Base-by-base conservation (phyloP, 35 echinoderm and acorn worm genomes). In the Eucidaris tribuloides region DNA sequence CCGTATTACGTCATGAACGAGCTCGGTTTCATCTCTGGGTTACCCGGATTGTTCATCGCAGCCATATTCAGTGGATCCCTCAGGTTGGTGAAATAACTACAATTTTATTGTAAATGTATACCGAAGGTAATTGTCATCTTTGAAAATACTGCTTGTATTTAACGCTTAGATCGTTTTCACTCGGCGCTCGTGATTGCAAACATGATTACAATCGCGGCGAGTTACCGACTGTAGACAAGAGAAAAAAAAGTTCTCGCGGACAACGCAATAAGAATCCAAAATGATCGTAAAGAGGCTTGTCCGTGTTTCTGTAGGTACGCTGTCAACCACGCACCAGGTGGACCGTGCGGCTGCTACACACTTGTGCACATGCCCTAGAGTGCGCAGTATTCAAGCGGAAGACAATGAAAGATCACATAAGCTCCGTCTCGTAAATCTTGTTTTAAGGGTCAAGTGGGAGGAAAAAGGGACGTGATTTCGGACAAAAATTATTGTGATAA, bases 1-100 rank as follows among this genome's bases (percentile, higher is more conserved):
- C 83, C 90, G 25, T 92, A 42, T 56, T 92, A 92, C 63, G 90
- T 92, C 2, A 68, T 92, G 29, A 80, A 84, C 71, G 77, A 92
- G 58, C 65, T 92, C n/a, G 90, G 78, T 28, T 87, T 87, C 40
- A 34, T 92, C 13, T 38, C n/a, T 28, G 90, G 90, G 45, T 37
- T 92, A 45, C 49, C 90, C 29, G 90, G 90, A 2, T 30, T 92
- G 1, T 92, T 92, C 79, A 70, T 87, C 45, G 90, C 83, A 23
- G 83, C 83, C 28, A 87, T 87, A 36, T 92, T 92, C 42, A 92
- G 90, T 83, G 90, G 90, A 24, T 55, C 90, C 33, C 70, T 92
- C 2, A 92, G 90, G 90, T 92, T 66, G 1, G 59, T 27, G 28
- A 54, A 54, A n/a, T 22, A 27, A 24, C 64, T 18, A 27, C 58